phyloP scores from a whole-genome alignment of 1,140 invertebrate species.

The Calliphora vicina region DNA sequence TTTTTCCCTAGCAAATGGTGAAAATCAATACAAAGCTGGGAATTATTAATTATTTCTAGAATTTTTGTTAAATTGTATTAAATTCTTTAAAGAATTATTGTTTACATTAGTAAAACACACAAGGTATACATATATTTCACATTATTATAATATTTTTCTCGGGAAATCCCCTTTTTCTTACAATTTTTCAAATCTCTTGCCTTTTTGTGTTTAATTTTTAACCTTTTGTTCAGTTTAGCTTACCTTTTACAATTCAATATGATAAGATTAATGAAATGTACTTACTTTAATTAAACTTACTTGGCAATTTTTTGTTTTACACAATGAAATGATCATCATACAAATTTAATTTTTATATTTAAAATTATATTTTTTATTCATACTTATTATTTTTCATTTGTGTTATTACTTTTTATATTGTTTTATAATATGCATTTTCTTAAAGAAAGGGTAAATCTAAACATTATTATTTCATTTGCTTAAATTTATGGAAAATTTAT shows the following conservation, averaged over 20 bases:
- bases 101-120: too few relatives aligned
- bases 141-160: too few relatives aligned
- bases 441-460: background rate
- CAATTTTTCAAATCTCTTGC: too few relatives aligned
- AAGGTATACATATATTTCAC: too few relatives aligned
- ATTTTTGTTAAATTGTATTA: too few relatives aligned
- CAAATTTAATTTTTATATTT: background rate
- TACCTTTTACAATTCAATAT: background rate
- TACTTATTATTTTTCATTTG: background rate
- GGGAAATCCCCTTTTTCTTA: too few relatives aligned
- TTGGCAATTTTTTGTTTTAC: background rate
- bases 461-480: background rate
- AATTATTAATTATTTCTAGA: too few relatives aligned
- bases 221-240: background rate
- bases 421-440: background rate
- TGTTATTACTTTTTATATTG: background rate
- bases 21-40: too few relatives aligned
- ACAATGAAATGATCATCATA: background rate
- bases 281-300: background rate
- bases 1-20: too few relatives aligned
- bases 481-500: background rate
- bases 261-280: background rate
- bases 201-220: background rate
- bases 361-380: background rate
- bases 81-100: too few relatives aligned